Evolutionary conservation across 2,797 vertebrate genomes (phyloP), one percentile per base, ranked within the genome.

Genomic region (Glossophaga mutica): DNA sequence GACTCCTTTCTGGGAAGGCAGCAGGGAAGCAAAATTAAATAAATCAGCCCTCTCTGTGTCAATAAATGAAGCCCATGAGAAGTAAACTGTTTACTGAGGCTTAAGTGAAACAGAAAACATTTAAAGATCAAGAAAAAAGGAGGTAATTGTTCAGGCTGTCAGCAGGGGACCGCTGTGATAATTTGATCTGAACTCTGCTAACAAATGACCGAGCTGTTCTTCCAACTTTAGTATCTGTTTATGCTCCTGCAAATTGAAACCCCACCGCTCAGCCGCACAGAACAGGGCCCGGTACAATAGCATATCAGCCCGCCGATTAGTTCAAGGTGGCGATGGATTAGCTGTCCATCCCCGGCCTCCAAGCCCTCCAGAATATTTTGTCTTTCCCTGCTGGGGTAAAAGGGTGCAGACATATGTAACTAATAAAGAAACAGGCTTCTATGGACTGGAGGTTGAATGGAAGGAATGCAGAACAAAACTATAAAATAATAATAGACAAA

Each of bases 181-280:
- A 99, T 99, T 99, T 99, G 99, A 99, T 99, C 99, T 99, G 99
- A 99, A 99, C 99, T 98, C 99, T 98, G 99, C 99, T 99, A 99
- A 99, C 99, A 99, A 99, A 99, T 99, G 99, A 99, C 99, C 97
- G 98, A 98, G 98, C 99, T 98, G 98, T 99, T 99, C 99, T 99
- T 99, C 99, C 98, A 98, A 98, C 99, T 99, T 99, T 99, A 99
- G 99, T 99, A 99, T 99, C 99, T 99, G 99, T 99, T 99, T 99
- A 99, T 99, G 99, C 99, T 99, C 99, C 99, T 99, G 99, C 99
- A 99, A 99, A 99, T 99, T 99, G 99, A 99, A 99, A 99, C 99
- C 99, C 99, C 99, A 99, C 99, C 99, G 99, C 99, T 98, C 98
- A 98, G 98, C 98, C 89, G 97, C 98, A 98, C 97, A 97, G 98